A percentile compares a stretch with the other conserved stretches of the same genome.
Evolutionary conservation across 2,113 vertebrate species (phyloP).

Genomic region (Ctenomys sociabilis): DNA sequence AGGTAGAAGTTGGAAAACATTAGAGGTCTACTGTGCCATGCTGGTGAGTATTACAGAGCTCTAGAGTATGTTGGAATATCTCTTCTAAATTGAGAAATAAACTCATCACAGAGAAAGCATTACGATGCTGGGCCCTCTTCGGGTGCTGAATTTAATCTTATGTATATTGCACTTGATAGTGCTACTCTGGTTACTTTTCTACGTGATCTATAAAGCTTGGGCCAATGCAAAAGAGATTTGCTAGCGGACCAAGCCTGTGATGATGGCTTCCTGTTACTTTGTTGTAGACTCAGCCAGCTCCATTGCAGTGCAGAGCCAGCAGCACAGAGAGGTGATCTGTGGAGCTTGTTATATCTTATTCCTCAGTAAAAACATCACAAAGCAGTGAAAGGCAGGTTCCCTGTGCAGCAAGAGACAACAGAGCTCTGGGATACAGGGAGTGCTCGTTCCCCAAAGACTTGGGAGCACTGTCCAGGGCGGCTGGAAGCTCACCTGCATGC

Average conservation of each 20-base stretch:
- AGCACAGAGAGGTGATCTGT: neutral
- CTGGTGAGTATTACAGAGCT: neutral
- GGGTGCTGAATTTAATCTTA: neutral
- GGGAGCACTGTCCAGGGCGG: neutral
- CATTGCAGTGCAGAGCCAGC: neutral
- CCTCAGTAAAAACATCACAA: neutral
- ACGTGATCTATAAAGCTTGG: fast-evolving
- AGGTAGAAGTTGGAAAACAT: neutral
- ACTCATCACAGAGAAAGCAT: neutral
- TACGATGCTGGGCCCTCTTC: fast-evolving
- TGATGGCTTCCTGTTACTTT: neutral
- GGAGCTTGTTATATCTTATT: neutral
- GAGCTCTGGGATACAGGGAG: neutral
- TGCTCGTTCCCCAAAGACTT: too few species aligned
- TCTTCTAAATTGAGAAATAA: neutral
- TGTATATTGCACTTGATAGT: neutral
- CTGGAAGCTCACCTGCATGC: neutral
- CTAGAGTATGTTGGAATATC: neutral
- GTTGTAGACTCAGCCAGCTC: too few species aligned
- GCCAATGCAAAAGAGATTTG: neutral
- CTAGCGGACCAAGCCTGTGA: neutral
- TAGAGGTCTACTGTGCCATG: neutral
- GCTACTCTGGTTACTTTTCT: neutral
- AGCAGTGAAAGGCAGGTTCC: neutral
- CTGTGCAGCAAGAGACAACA: neutral